Conservation (phyloP, 1,140 invertebrate species). For the Liolophura sinensis region DNA sequence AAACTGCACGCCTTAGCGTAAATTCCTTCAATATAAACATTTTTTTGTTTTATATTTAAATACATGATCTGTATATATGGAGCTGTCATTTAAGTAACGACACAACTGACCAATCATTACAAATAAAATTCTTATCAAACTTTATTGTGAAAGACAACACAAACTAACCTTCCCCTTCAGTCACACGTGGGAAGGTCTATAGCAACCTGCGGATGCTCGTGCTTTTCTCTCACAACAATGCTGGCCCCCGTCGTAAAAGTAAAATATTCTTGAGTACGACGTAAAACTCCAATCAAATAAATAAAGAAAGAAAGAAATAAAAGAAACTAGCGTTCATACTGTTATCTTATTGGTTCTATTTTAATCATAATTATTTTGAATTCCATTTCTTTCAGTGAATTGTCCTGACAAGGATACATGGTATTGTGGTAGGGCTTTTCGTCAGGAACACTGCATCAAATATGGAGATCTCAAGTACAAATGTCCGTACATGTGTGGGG, state of each 20-base stretch:
- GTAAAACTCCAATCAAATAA: neutral
- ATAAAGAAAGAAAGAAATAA: neutral
- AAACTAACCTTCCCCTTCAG: too few relatives aligned
- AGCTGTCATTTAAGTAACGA: too few relatives aligned
- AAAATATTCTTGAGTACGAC: too few relatives aligned
- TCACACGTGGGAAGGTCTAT: too few relatives aligned
- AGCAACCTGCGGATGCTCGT: too few relatives aligned
- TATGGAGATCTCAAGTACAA: conserved; percentile 39
- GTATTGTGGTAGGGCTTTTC: conserved; percentile 32
- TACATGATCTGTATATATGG: too few relatives aligned
- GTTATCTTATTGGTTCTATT: neutral
- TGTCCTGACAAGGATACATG: conserved; percentile 35
- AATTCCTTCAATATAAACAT: too few relatives aligned
- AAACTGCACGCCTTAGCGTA: too few relatives aligned
- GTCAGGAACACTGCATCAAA: conserved; percentile 20
- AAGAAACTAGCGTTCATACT: neutral
- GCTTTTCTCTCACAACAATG: neutral
- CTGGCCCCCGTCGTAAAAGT: neutral
- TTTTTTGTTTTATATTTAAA: too few relatives aligned
- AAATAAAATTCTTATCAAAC: too few relatives aligned
- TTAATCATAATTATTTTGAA: neutral
- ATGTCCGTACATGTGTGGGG: conserved; percentile 47
- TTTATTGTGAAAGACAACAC: too few relatives aligned
- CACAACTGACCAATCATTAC: too few relatives aligned
- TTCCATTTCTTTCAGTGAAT: conserved; percentile 26